Conservation (phyloP, 2,113 vertebrate species). For the Arenaria interpres region DNA sequence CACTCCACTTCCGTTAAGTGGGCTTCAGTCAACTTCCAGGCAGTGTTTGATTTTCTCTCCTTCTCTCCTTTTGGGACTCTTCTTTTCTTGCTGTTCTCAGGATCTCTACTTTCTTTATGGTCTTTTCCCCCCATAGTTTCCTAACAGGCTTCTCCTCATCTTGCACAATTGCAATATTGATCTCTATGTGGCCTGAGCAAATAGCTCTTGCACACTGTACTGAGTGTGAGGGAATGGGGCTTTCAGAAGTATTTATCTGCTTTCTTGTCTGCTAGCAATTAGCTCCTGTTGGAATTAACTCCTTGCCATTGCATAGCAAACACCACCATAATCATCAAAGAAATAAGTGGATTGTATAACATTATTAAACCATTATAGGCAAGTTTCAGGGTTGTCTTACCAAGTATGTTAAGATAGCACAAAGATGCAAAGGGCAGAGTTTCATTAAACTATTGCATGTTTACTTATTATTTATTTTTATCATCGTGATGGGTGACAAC, state of each 20-base stretch:
- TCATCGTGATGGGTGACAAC: fast-evolving
- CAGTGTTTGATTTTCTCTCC: background rate
- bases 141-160: background rate
- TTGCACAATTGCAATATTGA: background rate
- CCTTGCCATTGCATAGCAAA: background rate
- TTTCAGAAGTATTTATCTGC: background rate
- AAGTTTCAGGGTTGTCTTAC: background rate
- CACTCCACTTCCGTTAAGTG: background rate
- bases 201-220: background rate
- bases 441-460: background rate
- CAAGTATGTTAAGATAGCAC: background rate
- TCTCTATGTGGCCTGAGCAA: background rate
- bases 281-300: background rate
- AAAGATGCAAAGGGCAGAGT: background rate
- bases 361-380: background rate
- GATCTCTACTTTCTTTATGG: background rate
- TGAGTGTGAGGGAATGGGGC: background rate
- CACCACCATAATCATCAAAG: background rate
- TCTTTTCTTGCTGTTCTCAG: background rate
- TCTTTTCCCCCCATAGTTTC: background rate
- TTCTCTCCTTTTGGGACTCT: background rate
- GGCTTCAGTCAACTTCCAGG: background rate
- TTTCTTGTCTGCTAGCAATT: background rate
- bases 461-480: background rate
- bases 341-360: background rate